Conservation (phyloP, 2,888 invertebrate species). For the Apomyelois bistriatella region DNA sequence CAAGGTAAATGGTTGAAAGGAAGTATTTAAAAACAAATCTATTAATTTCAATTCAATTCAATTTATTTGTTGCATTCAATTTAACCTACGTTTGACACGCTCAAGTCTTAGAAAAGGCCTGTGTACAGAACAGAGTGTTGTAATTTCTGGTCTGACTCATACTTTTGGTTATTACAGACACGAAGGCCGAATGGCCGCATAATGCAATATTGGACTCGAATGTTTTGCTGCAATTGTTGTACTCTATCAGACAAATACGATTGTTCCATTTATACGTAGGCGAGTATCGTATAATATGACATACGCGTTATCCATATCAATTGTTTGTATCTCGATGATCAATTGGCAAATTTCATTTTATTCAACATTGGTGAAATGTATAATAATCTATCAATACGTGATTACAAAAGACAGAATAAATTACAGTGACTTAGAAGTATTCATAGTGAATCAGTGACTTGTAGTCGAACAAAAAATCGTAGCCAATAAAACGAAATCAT, state of each 20-base stretch:
- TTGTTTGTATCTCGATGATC: slow-evolving; percentile 25
- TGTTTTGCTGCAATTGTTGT: slow-evolving; percentile 47
- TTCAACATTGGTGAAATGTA: slow-evolving; percentile 23
- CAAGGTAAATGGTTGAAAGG: slow-evolving; percentile 11
- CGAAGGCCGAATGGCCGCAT: slow-evolving; percentile 51
- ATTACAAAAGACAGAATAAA: slow-evolving; percentile 28
- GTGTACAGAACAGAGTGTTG: slow-evolving; percentile 36
- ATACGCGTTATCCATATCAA: slow-evolving; percentile 28
- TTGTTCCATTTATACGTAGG: slow-evolving; percentile 37
- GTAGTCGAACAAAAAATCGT: slow-evolving; percentile 51
- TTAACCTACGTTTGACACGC: slow-evolving; percentile 27
- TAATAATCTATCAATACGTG: slow-evolving; percentile 21
- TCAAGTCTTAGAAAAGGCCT: slow-evolving; percentile 33
- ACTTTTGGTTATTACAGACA: slow-evolving; percentile 50
- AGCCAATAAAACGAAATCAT: slow-evolving; percentile 59
- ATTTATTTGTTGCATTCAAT: no score
- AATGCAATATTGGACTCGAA: slow-evolving; percentile 48
- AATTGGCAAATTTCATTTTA: slow-evolving; percentile 20
- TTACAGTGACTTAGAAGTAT: slow-evolving; percentile 26
- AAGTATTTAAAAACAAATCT: slow-evolving; percentile 13
- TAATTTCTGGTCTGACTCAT: slow-evolving; percentile 54
- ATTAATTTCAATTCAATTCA: no score
- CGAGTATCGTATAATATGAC: slow-evolving; percentile 24
- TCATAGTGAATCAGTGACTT: slow-evolving; percentile 44
- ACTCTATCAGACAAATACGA: slow-evolving; percentile 44